Base-by-base conservation (phyloP, 2,888 invertebrate species). In the Odontocerum albicorne region DNA sequence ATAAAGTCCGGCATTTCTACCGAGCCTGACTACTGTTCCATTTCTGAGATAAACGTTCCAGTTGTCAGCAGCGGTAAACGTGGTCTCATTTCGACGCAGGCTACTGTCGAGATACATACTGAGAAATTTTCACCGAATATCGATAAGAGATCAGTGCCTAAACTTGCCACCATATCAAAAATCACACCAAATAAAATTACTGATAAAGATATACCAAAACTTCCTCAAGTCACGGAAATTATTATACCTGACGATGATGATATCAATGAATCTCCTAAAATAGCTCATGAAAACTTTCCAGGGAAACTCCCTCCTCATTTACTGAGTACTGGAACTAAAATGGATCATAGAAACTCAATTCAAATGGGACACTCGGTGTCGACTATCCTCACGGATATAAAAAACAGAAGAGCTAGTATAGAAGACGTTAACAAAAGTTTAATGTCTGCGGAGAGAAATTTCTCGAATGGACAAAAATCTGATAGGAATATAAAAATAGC, bases 1-100 rank as follows among this genome's bases (percentile, higher is more conserved):
- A 75, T 72, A 70, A 77, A 73, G 72, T 73, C 73, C 68, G 73
- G 72, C 65, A 38, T 33, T n/a, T 72, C 67, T 67, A 67, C 74
- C 59, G 87, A 87, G 70, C 87, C 87, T 60, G 87, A 87, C 72
- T 87, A 87, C 76, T 87, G 87, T 70, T 87, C 87, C 66, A 87
- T 87, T 72, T 86, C 87, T 62, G 87, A 87, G 75, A 79, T 87
- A 72, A 84, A 83, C 77, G 82, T 83, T 69, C 77, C 77, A 74
- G 82, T 82, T 71, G 79, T 81, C 68, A 81, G 77, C 71, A 69
- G 81, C 68, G 72, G 76, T 63, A 77, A 76, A 66, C 70, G 77
- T 63, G 77, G 76, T 71, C 71, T 77, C 72, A 73, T 77, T 68
- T 75, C 77, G 54, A 75, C 75, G 67, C 77, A 78, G 70, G 77